Conservation (phyloP, 2,888 invertebrate genomes). For the Rhingia rostrata region DNA sequence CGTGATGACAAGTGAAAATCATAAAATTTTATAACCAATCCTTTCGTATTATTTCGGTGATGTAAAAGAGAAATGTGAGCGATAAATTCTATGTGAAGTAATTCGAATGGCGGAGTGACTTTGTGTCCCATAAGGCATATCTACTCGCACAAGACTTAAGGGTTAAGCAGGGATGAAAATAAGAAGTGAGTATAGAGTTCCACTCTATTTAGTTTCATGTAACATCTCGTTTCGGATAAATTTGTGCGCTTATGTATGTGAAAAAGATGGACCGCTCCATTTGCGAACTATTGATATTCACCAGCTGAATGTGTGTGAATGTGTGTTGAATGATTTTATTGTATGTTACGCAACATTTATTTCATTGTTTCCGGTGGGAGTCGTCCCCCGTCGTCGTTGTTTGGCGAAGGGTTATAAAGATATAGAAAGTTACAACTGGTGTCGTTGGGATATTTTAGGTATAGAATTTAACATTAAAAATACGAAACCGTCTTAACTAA, state of each 20-base stretch:
- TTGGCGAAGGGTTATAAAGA: constrained; percentile 4
- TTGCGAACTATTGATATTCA: constrained; percentile 38
- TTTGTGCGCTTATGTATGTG: constrained; percentile 8
- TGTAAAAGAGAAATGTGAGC: constrained; percentile 35
- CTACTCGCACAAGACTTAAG: constrained; percentile 32
- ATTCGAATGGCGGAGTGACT: constrained; percentile 46
- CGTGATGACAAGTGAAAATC: constrained; percentile 18
- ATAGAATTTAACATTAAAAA: too few relatives aligned
- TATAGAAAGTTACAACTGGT: constrained; percentile 1
- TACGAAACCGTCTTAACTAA: too few relatives aligned
- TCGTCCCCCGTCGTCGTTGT: background rate
- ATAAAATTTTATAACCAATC: constrained; percentile 38
- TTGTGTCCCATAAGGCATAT: constrained; percentile 38
- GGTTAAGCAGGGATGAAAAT: constrained; percentile 58
- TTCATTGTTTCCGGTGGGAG: constrained; percentile 45
- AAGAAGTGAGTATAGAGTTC: constrained; percentile 47
- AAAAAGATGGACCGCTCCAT: constrained; percentile 26
- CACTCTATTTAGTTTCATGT: constrained; percentile 52
- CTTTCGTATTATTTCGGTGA: constrained; percentile 39
- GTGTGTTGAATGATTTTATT: constrained; percentile 60
- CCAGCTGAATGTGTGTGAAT: constrained; percentile 49
- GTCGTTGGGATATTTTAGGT: background rate
- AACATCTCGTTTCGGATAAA: background rate
- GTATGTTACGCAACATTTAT: constrained; percentile 55
- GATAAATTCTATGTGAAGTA: constrained; percentile 53